These are phyloP conservation scores for Lontra canadensis DNA, from an alignment of 2,113 vertebrate species.

Conservation along the genomic window DNA sequence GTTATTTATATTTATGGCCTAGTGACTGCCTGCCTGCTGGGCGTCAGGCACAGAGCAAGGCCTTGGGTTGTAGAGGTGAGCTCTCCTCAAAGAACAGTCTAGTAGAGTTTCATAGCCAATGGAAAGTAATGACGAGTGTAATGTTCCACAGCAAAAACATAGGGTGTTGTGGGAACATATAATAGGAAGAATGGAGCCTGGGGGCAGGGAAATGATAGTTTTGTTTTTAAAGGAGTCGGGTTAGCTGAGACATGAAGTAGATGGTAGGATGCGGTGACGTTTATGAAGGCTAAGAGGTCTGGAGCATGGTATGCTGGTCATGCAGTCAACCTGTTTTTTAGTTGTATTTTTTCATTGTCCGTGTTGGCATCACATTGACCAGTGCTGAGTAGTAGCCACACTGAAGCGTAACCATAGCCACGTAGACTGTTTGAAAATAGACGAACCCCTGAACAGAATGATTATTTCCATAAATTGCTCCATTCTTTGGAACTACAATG, in stretches of 20 bases:
- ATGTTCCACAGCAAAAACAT: neutral
- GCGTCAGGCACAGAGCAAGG: neutral
- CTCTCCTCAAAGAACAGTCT: neutral
- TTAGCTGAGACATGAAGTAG: neutral
- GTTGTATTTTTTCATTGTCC: neutral
- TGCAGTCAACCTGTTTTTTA: neutral
- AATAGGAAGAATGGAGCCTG: neutral
- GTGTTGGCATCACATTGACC: neutral
- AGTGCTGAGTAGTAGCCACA: neutral
- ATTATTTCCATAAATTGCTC: neutral
- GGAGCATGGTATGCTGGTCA: neutral
- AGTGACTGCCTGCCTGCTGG: neutral
- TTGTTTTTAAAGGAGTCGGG: neutral
- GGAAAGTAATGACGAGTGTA: neutral
- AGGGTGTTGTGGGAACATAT: rapidly evolving
- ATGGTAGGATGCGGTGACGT: neutral
- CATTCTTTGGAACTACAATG: neutral
- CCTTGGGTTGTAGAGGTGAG: neutral
- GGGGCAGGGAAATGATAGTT: neutral
- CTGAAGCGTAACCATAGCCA: neutral
- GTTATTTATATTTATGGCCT: neutral
- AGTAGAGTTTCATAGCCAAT: neutral
- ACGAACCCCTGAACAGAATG: neutral
- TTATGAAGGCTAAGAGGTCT: neutral
- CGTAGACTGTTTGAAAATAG: neutral